phyloP scores from a whole-genome alignment of 2,113 vertebrate species.

The Hypocryptadius cinnamomeus region DNA sequence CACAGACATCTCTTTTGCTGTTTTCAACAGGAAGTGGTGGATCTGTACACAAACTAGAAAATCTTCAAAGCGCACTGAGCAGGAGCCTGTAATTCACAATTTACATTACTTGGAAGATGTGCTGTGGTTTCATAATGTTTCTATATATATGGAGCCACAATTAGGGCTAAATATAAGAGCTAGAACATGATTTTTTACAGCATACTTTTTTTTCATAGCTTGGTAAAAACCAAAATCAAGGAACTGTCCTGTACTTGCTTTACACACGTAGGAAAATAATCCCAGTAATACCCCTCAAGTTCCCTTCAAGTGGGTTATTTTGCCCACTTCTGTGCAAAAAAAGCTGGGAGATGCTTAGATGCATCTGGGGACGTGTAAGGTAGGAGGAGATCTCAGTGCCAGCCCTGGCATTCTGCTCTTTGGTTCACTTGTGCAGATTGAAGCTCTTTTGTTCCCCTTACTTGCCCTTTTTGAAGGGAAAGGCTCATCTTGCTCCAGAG shows the following conservation, averaged over 20 bases:
- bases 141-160: neutral
- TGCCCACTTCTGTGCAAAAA: neutral
- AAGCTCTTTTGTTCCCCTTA: neutral
- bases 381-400: neutral
- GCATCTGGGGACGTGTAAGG: neutral
- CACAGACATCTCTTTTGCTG: neutral
- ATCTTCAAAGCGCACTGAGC: neutral
- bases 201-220: neutral
- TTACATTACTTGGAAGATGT: constrained; percentile 13
- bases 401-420: neutral
- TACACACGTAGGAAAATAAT: neutral
- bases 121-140: neutral
- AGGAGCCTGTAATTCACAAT: constrained; percentile 8
- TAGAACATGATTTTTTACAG: neutral
- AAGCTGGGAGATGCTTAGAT: neutral
- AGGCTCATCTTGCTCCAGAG: neutral
- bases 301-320: neutral
- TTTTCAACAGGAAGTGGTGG: neutral
- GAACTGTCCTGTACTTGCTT: neutral
- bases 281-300: neutral
- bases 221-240: neutral
- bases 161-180: constrained; percentile 1
- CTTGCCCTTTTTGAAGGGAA: neutral
- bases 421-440: neutral
- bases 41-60: neutral